Conservation (phyloP, 2,797 vertebrate species). For the Novumbra hubbsi region DNA sequence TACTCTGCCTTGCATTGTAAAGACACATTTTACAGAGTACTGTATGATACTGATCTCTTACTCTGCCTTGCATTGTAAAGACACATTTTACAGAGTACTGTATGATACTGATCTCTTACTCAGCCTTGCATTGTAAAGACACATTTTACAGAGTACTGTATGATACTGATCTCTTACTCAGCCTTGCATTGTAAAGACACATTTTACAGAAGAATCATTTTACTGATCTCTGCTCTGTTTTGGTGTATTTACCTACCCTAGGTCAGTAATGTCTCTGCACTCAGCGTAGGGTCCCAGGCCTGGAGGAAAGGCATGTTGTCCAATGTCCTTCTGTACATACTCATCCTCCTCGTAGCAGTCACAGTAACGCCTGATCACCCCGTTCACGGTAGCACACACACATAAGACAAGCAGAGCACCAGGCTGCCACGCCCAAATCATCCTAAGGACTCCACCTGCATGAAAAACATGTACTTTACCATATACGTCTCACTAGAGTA, state of each 20-base stretch:
- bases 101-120: too few species aligned
- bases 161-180: too few species aligned
- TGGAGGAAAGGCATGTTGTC: background rate
- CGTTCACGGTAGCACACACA: conserved; percentile 12
- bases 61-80: too few species aligned
- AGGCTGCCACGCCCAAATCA: background rate
- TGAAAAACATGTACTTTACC: background rate
- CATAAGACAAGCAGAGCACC: conserved; percentile 7
- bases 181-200: too few species aligned
- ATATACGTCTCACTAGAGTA: background rate
- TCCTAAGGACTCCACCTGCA: background rate
- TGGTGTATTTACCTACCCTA: background rate
- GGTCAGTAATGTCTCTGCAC: conserved; percentile 27
- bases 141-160: too few species aligned
- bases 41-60: too few species aligned
- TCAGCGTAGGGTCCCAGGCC: conserved; percentile 33
- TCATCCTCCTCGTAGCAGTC: conserved; percentile 35
- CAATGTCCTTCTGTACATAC: conserved; percentile 30
- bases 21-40: too few species aligned
- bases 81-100: too few species aligned
- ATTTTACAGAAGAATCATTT: too few species aligned
- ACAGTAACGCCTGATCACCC: conserved; percentile 25
- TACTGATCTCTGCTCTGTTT: too few species aligned
- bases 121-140: too few species aligned
- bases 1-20: too few species aligned